Evolutionary conservation across 2,888 invertebrate genomes (phyloP), one percentile per base, ranked within the genome.

Genomic region (Nomada goodeniana): DNA sequence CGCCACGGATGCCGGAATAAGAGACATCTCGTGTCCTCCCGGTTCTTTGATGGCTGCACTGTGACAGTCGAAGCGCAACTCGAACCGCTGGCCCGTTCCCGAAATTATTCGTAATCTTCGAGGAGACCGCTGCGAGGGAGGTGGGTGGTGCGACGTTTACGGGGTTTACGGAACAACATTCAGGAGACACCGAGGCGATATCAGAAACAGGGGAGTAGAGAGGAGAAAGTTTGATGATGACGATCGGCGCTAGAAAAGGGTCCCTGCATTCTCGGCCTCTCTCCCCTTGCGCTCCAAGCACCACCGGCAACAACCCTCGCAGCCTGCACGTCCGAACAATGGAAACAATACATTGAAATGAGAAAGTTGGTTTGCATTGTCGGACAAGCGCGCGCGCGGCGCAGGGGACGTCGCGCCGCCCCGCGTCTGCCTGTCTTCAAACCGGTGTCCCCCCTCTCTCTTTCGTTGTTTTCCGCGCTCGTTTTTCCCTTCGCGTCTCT

Each of bases 281-380:
- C 69, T 71, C 71, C 71, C 73, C 52, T 61, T 60, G 11, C 61
- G 42, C 52, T 64, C 23, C 44, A 50, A 50, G 81, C 75, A 80
- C 68, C 68, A 69, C 76, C 64, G 78, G 67, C 76, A 82, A 81
- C 85, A 78, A 71, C 74, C 78, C 80, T 83, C 78, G 80, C 82
- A 63, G 81, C 70, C 81, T 78, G 77, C 77, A 80, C 80, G 68
- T 65, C 26, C 70, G 81, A 86, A 85, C 88, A 92, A 92, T 92
- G 92, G 92, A 90, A 90, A 92, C 92, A 92, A 91, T 92, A 91
- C 92, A 90, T 90, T 90, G 91, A 91, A 91, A 92, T 90, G 92
- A 91, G 91, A 92, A 92, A 92, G 91, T 91, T 91, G 92, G 92
- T 92, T 91, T 92, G 92, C 91, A 92, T 92, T 92, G 92, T 92